Conservation (phyloP, 2,888 invertebrate species). For the Nomada fucata region DNA sequence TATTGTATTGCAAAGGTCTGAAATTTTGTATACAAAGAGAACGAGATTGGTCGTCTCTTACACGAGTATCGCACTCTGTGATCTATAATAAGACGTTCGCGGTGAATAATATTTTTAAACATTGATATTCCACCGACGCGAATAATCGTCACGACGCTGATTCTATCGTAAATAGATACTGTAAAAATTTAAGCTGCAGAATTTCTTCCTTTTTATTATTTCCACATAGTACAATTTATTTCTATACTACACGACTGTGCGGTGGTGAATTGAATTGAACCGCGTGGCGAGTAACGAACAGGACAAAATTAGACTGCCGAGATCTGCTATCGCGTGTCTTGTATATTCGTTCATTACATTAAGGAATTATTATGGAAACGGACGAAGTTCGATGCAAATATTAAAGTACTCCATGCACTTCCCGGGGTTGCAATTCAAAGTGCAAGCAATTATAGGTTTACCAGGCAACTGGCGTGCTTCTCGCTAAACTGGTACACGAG, state of each 20-base stretch:
- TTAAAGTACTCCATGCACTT: background rate
- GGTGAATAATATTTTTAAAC: background rate
- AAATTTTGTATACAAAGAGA: background rate
- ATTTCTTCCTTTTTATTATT: background rate
- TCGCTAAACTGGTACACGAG: constrained; percentile 45
- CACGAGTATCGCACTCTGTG: background rate
- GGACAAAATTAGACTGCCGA: constrained; percentile 23
- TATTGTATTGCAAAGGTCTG: constrained; percentile 1
- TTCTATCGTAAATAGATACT: background rate
- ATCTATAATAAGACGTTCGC: constrained; percentile 4
- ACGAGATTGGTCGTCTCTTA: background rate
- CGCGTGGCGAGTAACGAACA: background rate
- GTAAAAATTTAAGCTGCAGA: background rate
- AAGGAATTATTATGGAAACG: background rate
- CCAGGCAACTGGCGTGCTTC: constrained; percentile 19
- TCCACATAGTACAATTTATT: constrained; percentile 4
- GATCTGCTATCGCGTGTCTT: background rate
- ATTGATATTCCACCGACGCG: background rate
- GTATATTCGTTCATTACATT: constrained; percentile 4
- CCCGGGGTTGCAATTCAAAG: constrained; percentile 10
- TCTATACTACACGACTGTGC: constrained; percentile 23
- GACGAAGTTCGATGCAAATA: background rate
- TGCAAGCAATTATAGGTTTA: constrained; percentile 34
- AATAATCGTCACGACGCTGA: background rate
- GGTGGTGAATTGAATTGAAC: constrained; percentile 43